Conservation (phyloP, 2,113 vertebrate genomes). For the Nothocercus nigrocapillus region DNA sequence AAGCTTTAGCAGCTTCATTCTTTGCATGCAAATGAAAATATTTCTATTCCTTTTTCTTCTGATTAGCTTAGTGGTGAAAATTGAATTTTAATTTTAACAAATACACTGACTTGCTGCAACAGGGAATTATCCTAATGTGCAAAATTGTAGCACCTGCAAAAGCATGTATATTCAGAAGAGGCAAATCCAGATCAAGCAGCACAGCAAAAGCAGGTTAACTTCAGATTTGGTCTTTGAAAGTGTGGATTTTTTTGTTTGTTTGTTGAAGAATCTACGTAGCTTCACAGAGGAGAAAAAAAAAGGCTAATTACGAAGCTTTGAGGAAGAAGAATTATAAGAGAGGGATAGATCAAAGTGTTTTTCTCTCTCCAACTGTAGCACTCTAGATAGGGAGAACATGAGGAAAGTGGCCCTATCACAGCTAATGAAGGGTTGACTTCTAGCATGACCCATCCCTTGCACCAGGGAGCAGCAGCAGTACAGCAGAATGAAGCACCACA, state of each 20-base stretch:
- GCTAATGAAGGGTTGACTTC: background rate
- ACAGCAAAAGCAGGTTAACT: background rate
- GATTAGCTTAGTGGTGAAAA: background rate
- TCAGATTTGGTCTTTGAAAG: background rate
- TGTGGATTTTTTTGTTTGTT: background rate
- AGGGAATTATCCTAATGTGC: background rate
- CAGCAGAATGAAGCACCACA: background rate
- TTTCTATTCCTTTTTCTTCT: background rate
- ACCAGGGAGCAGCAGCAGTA: slow-evolving; percentile 37
- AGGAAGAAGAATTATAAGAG: background rate
- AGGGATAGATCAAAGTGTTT: background rate
- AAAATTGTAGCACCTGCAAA: background rate
- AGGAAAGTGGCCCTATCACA: fast-evolving
- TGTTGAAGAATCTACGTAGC: background rate
- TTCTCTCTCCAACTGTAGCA: background rate
- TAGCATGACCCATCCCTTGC: background rate
- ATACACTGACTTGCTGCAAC: background rate
- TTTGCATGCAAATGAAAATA: background rate
- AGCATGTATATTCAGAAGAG: background rate
- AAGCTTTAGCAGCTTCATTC: background rate
- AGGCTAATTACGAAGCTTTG: background rate
- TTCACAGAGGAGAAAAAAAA: background rate
- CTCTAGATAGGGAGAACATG: background rate
- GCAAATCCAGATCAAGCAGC: background rate
- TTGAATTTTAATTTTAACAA: background rate